Evolutionary conservation across 2,113 vertebrate species (phyloP), one percentile per base, ranked within the genome.

Genomic region (Atlantisia rogersi): DNA sequence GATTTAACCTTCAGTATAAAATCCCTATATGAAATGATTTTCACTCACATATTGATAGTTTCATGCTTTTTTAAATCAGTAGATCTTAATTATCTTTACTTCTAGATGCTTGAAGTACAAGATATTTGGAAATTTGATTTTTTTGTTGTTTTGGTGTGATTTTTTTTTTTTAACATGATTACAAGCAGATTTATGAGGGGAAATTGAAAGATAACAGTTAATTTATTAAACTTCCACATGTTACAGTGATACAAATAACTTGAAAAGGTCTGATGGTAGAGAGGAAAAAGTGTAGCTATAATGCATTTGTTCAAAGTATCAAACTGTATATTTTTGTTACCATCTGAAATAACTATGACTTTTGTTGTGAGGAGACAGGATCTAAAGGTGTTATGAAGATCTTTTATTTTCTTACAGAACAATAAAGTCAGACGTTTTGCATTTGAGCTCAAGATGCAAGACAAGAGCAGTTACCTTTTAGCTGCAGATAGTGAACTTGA

Each of bases 361-460:
- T 82, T 32, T 3, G 6, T 63, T 73, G n/a, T 67, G 52, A 59
- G 39, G 22, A 58, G 55, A 15, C 11, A 46, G 37, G 17, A 40
- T 55, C 7, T 67, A 40, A 92, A 87, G 55, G 12, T 95, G 37
- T 25, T 86, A 39, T 35, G 68, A 63, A 60, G 32, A 16, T 71
- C 67, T 94, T 92, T 80, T 95, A 86, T 96, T 96, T 87, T 86
- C n/a, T 95, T 96, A 40, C 71, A 99, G 99, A 99, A 99, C 97
- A 99, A 98, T 96, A 99, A 99, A 97, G 99, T 99, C 75, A 98
- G 99, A 77, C 98, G 99, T 73, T 99, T 99, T 90, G 99, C 99
- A 3, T 99, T 99, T 71, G 99, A 99, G 97, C 98, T 99, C 93
- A 99, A 99, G 98, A 99, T 99, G 99, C 99, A 99, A 95, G 99